These are phyloP conservation scores for Bombus impatiens DNA, from an alignment of 1,140 invertebrate species.

Conservation along the genomic window DNA sequence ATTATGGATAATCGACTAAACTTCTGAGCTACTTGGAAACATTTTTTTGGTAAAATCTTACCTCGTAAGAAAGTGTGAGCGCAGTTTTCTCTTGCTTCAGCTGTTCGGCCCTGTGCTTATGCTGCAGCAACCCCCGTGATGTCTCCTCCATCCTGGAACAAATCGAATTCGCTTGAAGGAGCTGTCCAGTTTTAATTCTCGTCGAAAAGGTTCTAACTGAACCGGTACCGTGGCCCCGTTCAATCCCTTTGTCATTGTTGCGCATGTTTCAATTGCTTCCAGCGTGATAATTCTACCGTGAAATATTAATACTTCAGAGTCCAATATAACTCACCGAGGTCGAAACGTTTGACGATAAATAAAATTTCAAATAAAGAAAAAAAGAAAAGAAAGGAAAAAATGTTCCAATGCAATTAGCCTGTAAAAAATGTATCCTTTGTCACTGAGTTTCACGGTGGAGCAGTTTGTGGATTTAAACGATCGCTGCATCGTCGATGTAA, in stretches of 20 bases:
- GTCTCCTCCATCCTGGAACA: constrained; percentile 89
- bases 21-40: neutral
- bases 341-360: neutral
- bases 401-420: neutral
- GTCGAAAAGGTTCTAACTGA: constrained; percentile 63
- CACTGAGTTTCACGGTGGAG: neutral
- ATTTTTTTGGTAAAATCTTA: constrained; percentile 73
- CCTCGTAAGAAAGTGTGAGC: constrained; percentile 89
- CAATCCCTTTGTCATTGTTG: constrained; percentile 22
- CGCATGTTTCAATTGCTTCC: constrained; percentile 6
- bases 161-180: constrained; percentile 42
- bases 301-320: constrained; percentile 22
- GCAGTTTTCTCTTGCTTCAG: constrained; percentile 90
- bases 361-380: neutral
- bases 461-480: too few relatives aligned
- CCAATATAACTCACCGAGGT: neutral
- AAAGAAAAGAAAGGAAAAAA: too few relatives aligned
- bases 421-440: neutral
- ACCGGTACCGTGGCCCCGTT: neutral
- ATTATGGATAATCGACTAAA: neutral
- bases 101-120: constrained; percentile 90
- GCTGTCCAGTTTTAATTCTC: constrained; percentile 60
- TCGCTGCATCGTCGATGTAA: neutral
- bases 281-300: constrained; percentile 7
- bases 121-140: constrained; percentile 87